Percentiles rank a stretch among this genome's conserved stretches.
Conservation (phyloP, 2,797 vertebrate species). For the Danio kyathit region DNA sequence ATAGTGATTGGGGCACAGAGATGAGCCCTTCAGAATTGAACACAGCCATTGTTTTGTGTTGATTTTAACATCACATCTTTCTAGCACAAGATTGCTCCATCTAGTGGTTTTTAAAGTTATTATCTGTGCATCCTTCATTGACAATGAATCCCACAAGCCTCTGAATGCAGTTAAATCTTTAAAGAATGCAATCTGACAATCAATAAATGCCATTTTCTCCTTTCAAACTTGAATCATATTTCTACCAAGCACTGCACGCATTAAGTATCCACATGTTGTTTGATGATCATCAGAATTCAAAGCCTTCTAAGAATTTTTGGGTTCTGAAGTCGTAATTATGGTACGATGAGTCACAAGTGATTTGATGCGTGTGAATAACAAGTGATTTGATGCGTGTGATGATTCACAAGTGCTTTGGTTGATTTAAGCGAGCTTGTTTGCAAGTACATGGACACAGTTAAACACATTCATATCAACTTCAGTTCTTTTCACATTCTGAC, state of each 20-base stretch:
- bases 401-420: constrained; percentile 7
- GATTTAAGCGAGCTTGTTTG: not conserved
- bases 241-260: not conserved
- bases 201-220: not conserved
- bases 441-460: not conserved
- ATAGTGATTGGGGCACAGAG: no score
- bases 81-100: not conserved
- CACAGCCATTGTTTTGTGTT: not conserved
- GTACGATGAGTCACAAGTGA: not conserved
- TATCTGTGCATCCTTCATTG: not conserved
- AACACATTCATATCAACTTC: not conserved
- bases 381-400: not conserved
- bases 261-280: constrained; percentile 10
- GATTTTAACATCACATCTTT: not conserved
- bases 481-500: not conserved
- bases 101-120: not conserved
- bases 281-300: constrained; percentile 4
- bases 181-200: not conserved
- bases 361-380: not conserved
- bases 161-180: no score
- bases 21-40: not conserved
- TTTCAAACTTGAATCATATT: not conserved
- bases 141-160: not conserved
- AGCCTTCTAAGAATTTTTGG: not conserved
- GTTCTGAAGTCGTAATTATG: not conserved